Conservation (phyloP, 2,888 invertebrate genomes). For the Eupithecia inturbata region DNA sequence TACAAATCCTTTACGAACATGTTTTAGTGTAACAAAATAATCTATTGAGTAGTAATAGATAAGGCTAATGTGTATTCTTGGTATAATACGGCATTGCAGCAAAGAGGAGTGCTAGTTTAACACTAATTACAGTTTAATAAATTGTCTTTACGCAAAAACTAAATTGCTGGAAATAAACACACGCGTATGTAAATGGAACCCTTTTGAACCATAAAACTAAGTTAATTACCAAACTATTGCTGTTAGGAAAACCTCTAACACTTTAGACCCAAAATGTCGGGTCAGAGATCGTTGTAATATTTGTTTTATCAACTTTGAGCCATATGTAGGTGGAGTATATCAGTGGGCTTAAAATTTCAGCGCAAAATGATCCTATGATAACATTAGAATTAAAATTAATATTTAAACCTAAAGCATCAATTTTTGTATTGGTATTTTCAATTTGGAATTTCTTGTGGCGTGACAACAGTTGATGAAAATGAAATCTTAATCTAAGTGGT, state of each 20-base stretch:
- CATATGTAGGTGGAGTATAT: not conserved
- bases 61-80: not conserved
- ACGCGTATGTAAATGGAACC: constrained; percentile 60
- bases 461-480: too few species aligned
- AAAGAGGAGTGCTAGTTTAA: not conserved
- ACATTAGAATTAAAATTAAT: not conserved
- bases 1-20: not conserved
- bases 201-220: constrained; percentile 67
- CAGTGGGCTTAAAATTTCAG: constrained; percentile 13
- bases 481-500: too few species aligned
- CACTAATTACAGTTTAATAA: constrained; percentile 1
- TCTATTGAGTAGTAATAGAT: too few species aligned
- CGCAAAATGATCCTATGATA: constrained; percentile 19
- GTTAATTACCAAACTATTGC: constrained; percentile 73
- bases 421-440: not conserved
- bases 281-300: constrained; percentile 50
- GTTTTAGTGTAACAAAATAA: too few species aligned
- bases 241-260: constrained; percentile 59
- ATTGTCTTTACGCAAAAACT: constrained; percentile 33
- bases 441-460: not conserved
- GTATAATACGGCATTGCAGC: not conserved
- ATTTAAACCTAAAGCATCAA: not conserved
- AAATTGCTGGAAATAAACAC: constrained; percentile 56
- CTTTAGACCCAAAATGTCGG: constrained; percentile 53
- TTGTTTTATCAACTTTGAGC: constrained; percentile 40